A percentile compares a stretch with the other conserved stretches of the same genome.
phyloP scores from a whole-genome alignment of 2,113 vertebrate species.

The Boleophthalmus pectinirostris region DNA sequence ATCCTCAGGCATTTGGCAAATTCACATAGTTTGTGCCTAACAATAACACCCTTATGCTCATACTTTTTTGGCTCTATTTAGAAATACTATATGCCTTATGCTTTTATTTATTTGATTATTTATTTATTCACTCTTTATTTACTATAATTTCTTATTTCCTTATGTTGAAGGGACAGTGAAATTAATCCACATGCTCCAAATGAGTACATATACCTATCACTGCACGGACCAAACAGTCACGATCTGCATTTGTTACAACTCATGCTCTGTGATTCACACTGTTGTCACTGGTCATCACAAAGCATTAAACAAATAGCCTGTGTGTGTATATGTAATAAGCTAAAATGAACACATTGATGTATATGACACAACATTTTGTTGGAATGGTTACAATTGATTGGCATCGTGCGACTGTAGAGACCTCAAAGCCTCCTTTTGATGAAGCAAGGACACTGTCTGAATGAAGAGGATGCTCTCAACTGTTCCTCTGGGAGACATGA shows the following conservation, averaged over 20 bases:
- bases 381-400: not conserved
- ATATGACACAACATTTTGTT: not conserved
- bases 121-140: not conserved
- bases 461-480: conserved; percentile 6
- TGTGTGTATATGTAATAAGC: not conserved
- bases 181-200: not conserved
- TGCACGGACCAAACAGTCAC: conserved; percentile 32
- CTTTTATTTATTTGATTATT: not conserved
- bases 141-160: not conserved
- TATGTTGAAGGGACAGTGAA: not conserved
- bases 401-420: not conserved
- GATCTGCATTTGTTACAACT: conserved; percentile 26
- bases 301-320: not conserved
- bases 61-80: not conserved
- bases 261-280: conserved; percentile 39
- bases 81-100: not conserved
- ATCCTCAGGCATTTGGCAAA: not conserved
- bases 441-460: conserved; percentile 43
- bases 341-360: not conserved
- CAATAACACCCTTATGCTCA: not conserved
- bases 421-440: conserved; percentile 10
- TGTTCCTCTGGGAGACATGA: conserved; percentile 1
- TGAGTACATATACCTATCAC: not conserved
- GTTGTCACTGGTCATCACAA: conserved; percentile 30
- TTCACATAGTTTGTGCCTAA: not conserved